Evolutionary conservation across 2,888 invertebrate species (phyloP).

Genomic region (Opisthograptis luteolata): DNA sequence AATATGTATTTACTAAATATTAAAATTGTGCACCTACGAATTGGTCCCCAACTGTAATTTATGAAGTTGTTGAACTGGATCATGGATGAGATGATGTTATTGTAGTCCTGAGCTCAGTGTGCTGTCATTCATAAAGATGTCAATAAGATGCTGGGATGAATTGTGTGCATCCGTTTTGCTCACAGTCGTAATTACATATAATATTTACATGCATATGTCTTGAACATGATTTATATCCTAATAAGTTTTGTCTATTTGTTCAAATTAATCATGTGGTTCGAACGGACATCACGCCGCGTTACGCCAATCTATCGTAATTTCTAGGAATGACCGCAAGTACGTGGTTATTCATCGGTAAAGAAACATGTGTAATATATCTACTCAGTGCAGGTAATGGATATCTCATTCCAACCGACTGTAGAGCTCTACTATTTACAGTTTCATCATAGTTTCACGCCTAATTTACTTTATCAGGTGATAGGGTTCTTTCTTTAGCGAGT

Average conservation of each 20-base stretch:
- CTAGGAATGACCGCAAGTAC: slow-evolving; percentile 47
- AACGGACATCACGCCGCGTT: slow-evolving; percentile 6
- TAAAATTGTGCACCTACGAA: neutral
- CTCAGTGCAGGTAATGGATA: slow-evolving; percentile 34
- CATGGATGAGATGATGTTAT: slow-evolving; percentile 19
- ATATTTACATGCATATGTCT: neutral
- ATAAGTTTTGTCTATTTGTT: neutral
- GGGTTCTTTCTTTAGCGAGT: too few relatives aligned
- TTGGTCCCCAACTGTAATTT: slow-evolving; percentile 7
- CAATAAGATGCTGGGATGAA: slow-evolving; percentile 69
- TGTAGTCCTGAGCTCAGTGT: slow-evolving; percentile 40
- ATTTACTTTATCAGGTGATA: slow-evolving; percentile 23
- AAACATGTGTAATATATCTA: too few relatives aligned
- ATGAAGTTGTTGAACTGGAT: slow-evolving; percentile 10
- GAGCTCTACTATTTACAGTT: slow-evolving; percentile 21
- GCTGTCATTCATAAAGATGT: slow-evolving; percentile 72
- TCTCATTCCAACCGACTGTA: slow-evolving; percentile 23
- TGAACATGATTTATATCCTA: neutral
- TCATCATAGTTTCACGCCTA: slow-evolving; percentile 31
- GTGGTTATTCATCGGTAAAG: slow-evolving; percentile 38
- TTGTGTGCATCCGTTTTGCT: slow-evolving; percentile 66
- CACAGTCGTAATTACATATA: neutral
- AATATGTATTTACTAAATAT: too few relatives aligned
- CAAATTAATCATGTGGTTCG: slow-evolving; percentile 9
- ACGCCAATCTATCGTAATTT: slow-evolving; percentile 31